phyloP scores from a whole-genome alignment of 2,113 vertebrate species.

The Anarhynchus alexandrinus region DNA sequence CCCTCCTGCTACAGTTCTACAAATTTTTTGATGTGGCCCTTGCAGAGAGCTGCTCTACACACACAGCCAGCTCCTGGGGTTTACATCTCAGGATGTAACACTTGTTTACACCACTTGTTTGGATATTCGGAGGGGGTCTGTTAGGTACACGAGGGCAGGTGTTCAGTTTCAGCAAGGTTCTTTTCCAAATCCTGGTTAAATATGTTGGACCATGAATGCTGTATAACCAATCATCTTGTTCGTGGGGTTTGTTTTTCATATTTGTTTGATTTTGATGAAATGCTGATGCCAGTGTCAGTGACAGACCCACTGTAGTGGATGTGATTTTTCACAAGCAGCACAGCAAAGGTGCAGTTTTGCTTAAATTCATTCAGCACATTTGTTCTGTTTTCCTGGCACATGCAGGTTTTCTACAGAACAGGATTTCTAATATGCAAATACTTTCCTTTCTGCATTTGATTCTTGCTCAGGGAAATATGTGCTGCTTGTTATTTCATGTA shows the following conservation, averaged over 20 bases:
- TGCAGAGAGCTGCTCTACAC: neutral
- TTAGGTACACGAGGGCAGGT: neutral
- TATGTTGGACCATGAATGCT: neutral
- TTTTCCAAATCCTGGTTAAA: neutral
- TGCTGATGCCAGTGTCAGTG: neutral
- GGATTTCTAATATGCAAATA: neutral
- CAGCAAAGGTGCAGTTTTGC: neutral
- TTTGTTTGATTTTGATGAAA: neutral
- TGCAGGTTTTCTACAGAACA: neutral
- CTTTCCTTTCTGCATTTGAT: neutral
- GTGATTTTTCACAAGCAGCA: neutral
- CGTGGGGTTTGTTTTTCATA: neutral
- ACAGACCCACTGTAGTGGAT: neutral
- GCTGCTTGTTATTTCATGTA: neutral
- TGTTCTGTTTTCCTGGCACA: neutral
- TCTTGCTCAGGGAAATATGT: neutral
- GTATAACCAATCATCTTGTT: neutral
- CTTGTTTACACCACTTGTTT: no score
- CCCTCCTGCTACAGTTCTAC: neutral
- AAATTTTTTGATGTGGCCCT: neutral
- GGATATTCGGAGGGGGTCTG: accelerated
- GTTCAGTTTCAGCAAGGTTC: neutral
- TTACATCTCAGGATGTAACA: neutral
- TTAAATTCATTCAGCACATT: neutral
- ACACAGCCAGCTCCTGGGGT: neutral